phyloP scores from a whole-genome alignment of 1,140 invertebrate species.

The Rhagoletis zephyria region DNA sequence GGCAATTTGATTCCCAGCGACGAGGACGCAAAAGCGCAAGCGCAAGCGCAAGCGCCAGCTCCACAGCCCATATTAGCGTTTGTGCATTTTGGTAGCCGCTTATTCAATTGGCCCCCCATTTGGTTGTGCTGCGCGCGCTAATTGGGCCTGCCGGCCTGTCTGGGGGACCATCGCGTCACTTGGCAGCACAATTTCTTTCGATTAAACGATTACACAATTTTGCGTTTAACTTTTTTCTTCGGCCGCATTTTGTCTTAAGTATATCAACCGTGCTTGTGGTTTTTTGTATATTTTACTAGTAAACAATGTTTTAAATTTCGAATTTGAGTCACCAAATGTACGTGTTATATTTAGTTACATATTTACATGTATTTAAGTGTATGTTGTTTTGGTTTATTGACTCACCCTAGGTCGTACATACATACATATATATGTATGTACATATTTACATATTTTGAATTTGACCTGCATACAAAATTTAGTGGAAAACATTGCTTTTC shows the following conservation, averaged over 20 bases:
- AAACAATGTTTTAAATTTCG: background rate
- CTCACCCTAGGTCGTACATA: background rate
- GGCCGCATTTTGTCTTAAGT: background rate
- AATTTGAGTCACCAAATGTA: background rate
- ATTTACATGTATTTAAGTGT: background rate
- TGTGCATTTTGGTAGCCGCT: background rate
- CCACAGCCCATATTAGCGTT: background rate
- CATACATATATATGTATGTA: background rate
- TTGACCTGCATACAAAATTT: no score
- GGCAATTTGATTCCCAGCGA: slow-evolving; percentile 12
- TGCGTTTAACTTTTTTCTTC: background rate
- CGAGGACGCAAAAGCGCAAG: background rate
- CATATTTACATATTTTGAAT: background rate
- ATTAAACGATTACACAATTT: slow-evolving; percentile 48
- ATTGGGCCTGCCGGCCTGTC: slow-evolving; percentile 22
- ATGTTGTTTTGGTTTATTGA: slow-evolving; percentile 8
- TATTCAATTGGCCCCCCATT: slow-evolving; percentile 33
- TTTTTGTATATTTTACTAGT: background rate
- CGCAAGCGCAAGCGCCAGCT: background rate
- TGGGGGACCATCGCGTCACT: background rate
- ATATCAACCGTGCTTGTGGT: background rate
- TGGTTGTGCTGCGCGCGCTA: background rate
- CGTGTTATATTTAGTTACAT: background rate
- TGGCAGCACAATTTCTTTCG: slow-evolving; percentile 40
- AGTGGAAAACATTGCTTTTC: no score